Base-by-base conservation (phyloP, 2,113 vertebrate species). In the Hippotragus niger region DNA sequence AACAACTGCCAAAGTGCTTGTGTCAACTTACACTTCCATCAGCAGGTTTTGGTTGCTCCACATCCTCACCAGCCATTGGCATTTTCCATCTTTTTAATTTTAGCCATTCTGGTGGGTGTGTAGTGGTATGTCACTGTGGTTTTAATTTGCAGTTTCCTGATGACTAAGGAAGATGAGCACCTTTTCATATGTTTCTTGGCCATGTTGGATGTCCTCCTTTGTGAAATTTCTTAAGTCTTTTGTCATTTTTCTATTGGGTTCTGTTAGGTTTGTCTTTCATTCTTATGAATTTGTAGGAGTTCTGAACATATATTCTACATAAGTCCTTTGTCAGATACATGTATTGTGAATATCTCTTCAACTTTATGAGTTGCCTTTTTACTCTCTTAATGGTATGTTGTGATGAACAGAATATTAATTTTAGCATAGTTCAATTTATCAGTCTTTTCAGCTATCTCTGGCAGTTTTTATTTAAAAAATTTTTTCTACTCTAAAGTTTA, bases 51-150 rank as follows among this genome's bases (percentile, higher is more conserved):
- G 67, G 78, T 93, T 92, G 13, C 85, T 92, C 67, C 43, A 78
- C 60, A 82, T 92, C 71, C 67, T 90, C 53, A 87, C 53, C 40
- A 92, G 15, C 62, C 9, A 23, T 83, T 94, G 92, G 55, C 81
- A 76, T 90, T 96, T 96, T 92, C 62, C 71, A 58, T 88, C 40
- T 88, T 97, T 93, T 93, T 60, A 83, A 81, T 94, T 88, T 87
- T 95, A 81, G n/a, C 33, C 29, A 45, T 97, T 93, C 67, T 67
- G 21, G 83, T 97, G 52, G 31, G 82, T 91, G 40, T 96, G 27
- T 55, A 80, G 5, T 91, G 80, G n/a, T 88, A 88, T 82, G 60
- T 82, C 90, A 86, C 33, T 93, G 52, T 94, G 84, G 67, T 94
- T 94, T 92, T 90, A 86, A 96, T 97, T 92, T 89, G 45, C 58